Evolutionary conservation across 2,888 invertebrate species (phyloP).

Genomic region (Macrosoma leucophasiata): DNA sequence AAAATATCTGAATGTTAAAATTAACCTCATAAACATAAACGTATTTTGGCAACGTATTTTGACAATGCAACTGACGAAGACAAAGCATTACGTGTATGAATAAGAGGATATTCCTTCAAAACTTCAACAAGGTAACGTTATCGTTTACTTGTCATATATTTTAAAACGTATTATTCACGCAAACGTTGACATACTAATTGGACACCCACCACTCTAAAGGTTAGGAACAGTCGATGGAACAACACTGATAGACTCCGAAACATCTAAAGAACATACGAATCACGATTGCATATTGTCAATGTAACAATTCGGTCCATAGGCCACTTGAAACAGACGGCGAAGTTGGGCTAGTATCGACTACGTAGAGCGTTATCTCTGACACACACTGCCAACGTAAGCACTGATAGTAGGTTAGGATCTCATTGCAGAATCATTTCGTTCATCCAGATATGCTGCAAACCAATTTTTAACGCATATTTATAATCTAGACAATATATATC

Average conservation of each 20-base stretch:
- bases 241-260: conserved; percentile 59
- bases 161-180: background rate
- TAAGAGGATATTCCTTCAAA: conserved; percentile 33
- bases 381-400: too few relatives aligned
- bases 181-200: conserved; percentile 4
- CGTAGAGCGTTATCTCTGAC: too few relatives aligned
- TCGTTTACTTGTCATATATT: conserved; percentile 1
- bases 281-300: conserved; percentile 61
- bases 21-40: conserved; percentile 2
- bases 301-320: conserved; percentile 38
- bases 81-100: too few relatives aligned
- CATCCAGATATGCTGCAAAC: too few relatives aligned
- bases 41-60: too few relatives aligned
- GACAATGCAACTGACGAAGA: too few relatives aligned
- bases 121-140: conserved; percentile 11
- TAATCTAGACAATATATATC: too few relatives aligned
- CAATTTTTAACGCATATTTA: too few relatives aligned
- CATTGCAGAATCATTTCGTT: too few relatives aligned
- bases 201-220: conserved; percentile 39
- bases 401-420: too few relatives aligned
- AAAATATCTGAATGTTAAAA: conserved; percentile 2
- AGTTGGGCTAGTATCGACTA: too few relatives aligned
- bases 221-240: conserved; percentile 38
- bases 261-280: conserved; percentile 56
- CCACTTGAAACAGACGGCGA: too few relatives aligned